These are phyloP conservation scores for Castor canadensis DNA, from an alignment of 2,113 vertebrate genomes.

Conservation along the genomic window DNA sequence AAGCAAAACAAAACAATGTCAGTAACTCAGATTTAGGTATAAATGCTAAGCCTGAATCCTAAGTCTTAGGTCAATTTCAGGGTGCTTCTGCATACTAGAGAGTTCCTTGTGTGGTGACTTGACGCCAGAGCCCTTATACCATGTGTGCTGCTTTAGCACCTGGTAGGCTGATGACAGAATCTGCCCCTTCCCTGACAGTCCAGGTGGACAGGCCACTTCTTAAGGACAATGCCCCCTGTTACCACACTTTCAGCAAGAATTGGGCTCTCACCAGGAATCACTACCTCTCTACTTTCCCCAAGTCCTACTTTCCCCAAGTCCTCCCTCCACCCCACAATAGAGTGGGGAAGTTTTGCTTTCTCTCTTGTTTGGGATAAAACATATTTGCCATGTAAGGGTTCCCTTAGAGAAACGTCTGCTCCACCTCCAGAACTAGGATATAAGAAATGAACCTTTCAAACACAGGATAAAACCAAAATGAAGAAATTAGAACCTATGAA, in stretches of 20 bases:
- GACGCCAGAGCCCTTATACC: rapidly evolving
- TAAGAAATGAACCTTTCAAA: background rate
- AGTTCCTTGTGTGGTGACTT: no score
- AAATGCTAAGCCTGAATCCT: background rate
- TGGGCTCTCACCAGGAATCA: background rate
- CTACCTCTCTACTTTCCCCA: background rate
- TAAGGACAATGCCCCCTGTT: background rate
- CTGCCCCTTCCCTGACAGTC: background rate
- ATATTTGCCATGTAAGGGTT: background rate
- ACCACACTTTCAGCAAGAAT: background rate
- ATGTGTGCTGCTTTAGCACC: no score
- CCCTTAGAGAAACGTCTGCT: background rate
- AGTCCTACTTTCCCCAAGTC: no score
- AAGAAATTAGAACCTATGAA: background rate
- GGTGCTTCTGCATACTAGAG: background rate
- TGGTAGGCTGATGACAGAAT: background rate
- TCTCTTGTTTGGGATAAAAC: background rate
- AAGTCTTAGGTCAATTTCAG: background rate
- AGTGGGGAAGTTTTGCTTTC: background rate
- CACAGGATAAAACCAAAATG: background rate
- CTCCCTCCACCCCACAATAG: background rate
- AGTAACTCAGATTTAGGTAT: background rate
- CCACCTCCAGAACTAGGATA: background rate
- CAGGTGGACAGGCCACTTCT: background rate
- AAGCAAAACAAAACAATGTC: background rate